Conservation (phyloP, 1,140 invertebrate genomes). For the Sycophaga agraensis region DNA sequence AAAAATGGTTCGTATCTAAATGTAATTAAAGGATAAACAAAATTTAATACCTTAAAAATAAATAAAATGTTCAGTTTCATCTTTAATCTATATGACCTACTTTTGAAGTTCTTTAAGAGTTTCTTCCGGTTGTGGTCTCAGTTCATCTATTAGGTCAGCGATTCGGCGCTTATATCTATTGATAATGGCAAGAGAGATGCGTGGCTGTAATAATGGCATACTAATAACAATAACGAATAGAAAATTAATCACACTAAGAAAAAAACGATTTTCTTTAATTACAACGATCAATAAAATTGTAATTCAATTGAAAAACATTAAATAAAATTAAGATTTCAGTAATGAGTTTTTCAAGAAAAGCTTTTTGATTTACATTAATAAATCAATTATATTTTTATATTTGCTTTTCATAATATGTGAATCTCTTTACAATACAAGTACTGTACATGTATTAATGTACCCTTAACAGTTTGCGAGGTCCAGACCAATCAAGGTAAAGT, state of each 20-base stretch:
- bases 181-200: slow-evolving; percentile 15
- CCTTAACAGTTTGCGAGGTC: slow-evolving; percentile 45
- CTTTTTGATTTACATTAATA: too few relatives aligned
- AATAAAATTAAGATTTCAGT: too few relatives aligned
- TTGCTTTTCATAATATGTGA: too few relatives aligned
- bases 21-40: background rate
- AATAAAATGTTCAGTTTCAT: background rate
- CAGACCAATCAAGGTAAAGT: slow-evolving; percentile 65
- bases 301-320: too few relatives aligned
- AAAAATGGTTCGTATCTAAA: slow-evolving; percentile 43
- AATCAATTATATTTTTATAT: too few relatives aligned
- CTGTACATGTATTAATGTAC: too few relatives aligned
- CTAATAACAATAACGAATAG: too few relatives aligned
- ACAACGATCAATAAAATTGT: too few relatives aligned
- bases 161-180: slow-evolving; percentile 62
- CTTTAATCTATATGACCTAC: slow-evolving; percentile 25
- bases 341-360: too few relatives aligned
- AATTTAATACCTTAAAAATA: background rate
- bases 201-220: slow-evolving; percentile 35
- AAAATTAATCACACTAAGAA: too few relatives aligned
- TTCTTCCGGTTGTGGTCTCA: slow-evolving; percentile 68
- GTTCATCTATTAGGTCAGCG: slow-evolving; percentile 65
- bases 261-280: too few relatives aligned
- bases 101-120: slow-evolving; percentile 66
- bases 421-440: too few relatives aligned